A percentile compares a stretch with the other conserved stretches of the same genome.
These are phyloP conservation scores for Eulimnadia texana DNA, from an alignment of 1,140 invertebrate species.

Conservation along the genomic window DNA sequence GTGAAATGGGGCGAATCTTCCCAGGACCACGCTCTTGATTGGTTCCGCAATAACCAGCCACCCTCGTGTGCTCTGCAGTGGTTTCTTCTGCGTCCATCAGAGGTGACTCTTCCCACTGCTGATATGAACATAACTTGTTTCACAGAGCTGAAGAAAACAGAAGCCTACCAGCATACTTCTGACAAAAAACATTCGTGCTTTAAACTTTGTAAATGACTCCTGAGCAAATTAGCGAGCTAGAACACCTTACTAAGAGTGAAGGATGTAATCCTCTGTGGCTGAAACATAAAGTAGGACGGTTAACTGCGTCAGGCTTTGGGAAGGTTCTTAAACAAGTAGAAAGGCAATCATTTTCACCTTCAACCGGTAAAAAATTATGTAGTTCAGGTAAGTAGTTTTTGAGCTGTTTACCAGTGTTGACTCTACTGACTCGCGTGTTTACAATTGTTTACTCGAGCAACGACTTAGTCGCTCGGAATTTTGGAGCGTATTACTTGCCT, in stretches of 20 bases:
- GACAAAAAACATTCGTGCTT: background rate
- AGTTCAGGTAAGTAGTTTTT: too few relatives aligned
- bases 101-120: background rate
- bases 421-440: too few relatives aligned
- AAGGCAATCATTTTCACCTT: background rate
- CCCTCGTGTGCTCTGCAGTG: background rate
- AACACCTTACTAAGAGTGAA: background rate
- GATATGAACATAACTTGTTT: background rate
- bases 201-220: background rate
- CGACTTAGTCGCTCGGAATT: too few relatives aligned
- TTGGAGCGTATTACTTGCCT: too few relatives aligned
- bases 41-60: too few relatives aligned
- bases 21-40: too few relatives aligned
- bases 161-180: background rate
- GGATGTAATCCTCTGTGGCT: background rate
- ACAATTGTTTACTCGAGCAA: too few relatives aligned
- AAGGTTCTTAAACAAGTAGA: background rate
- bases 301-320: background rate
- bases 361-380: too few relatives aligned
- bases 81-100: background rate
- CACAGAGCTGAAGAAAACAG: background rate
- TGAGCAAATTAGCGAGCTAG: background rate
- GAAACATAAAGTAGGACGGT: background rate
- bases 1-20: too few relatives aligned
- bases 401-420: too few relatives aligned